Evolutionary conservation across 2,888 invertebrate genomes (phyloP).

Genomic region (Caenorhabditis sp.): DNA sequence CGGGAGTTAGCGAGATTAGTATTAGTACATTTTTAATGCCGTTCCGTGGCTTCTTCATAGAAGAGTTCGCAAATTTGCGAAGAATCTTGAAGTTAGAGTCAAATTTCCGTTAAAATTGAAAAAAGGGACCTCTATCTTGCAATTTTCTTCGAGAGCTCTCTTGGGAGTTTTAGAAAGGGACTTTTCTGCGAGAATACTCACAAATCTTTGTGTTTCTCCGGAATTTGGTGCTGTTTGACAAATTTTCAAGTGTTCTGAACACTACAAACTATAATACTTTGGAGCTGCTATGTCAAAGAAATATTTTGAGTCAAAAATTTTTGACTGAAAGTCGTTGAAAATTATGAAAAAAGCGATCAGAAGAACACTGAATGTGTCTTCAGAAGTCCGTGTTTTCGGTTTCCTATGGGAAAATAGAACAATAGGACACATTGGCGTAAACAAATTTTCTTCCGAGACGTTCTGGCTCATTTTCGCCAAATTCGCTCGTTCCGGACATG

Average conservation of each 20-base stretch:
- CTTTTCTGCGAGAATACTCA: not conserved
- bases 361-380: not conserved
- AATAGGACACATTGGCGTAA: constrained; percentile 7
- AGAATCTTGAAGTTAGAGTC: no score
- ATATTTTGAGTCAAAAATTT: no score
- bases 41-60: no score
- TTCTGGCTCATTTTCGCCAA: not conserved
- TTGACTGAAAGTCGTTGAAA: not conserved
- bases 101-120: not conserved
- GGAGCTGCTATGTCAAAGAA: no score
- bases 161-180: not conserved
- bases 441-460: not conserved
- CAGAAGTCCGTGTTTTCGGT: not conserved
- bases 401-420: not conserved
- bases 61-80: no score
- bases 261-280: no score
- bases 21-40: no score
- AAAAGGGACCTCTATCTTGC: not conserved
- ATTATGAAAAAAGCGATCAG: not conserved
- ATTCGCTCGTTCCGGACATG: not conserved
- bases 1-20: no score
- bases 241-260: no score
- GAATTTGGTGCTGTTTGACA: no score
- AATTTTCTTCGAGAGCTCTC: not conserved
- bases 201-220: not conserved